Base-by-base conservation (phyloP, 2,797 vertebrate genomes). In the Mionectes olivaceus region DNA sequence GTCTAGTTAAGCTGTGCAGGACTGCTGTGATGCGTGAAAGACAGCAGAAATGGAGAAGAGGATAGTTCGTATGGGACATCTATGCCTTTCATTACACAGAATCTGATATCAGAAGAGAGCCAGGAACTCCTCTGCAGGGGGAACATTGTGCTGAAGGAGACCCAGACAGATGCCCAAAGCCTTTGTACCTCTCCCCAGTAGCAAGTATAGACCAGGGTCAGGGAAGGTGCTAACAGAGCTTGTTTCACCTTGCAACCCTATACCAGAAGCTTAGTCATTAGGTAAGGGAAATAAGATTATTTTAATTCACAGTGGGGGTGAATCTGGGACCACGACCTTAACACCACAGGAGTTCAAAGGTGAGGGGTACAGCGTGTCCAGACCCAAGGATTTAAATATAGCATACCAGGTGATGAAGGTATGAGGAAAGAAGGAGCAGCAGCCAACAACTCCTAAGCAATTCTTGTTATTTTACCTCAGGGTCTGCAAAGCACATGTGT, bases 81-180 rank as follows among this genome's bases (percentile, higher is more conserved):
- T 3, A 61, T 11, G 7, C 32, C 33, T 57, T 83, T 41, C 16
- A 52, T 57, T 43, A 55, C 41, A 8, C 47, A 74, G 47, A 69
- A 60, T 52, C 15, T 49, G 19, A 52, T 50, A 33, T 84, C 28
- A 21, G 17, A 43, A 63, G 28, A 63, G 1, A 83, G 4, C 7
- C 37, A 63, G 52, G 22, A 76, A n/a, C 22, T 69, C 13, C n/a
- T 74, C 28, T 85, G 17, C 14, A 61, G 59, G 25, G 44, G 16
- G 6, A 83, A 32, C 21, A 22, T 3, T 46, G 32, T 16, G 10
- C 12, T 83, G 28, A 19, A 87, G n/a, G 33, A 76, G 17, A 46
- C 11, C 8, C 21, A 64, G 13, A 9, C 2, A 0, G 0, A 7
- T 37, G 14, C 13, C 50, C 32, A 21, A 73, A n/a, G 8, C 70